A percentile compares a stretch with the other conserved stretches of the same genome.
Evolutionary conservation across 2,113 vertebrate genomes (phyloP).

Genomic region (Mobula hypostoma): DNA sequence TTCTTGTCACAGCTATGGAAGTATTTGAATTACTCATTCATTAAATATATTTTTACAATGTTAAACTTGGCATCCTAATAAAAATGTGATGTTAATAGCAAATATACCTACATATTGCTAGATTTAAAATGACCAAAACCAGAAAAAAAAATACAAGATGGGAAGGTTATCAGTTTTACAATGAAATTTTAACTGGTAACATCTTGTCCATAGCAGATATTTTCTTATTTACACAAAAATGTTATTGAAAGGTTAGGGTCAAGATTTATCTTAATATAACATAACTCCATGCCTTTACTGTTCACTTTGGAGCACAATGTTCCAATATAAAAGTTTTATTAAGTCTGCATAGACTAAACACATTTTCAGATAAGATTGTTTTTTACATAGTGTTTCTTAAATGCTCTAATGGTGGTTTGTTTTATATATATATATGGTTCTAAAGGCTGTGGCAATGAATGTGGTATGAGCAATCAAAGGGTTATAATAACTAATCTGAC

Average conservation of each 20-base stretch:
- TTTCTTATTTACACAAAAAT: not conserved
- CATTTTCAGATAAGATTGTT: slow-evolving; percentile 19
- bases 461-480: slow-evolving; percentile 15
- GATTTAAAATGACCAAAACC: not conserved
- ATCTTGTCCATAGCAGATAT: not conserved
- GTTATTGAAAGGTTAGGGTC: slow-evolving; percentile 21
- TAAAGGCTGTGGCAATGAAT: not conserved
- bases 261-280: slow-evolving; percentile 26
- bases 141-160: not conserved
- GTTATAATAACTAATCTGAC: slow-evolving; percentile 27
- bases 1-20: not conserved
- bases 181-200: not conserved
- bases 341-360: slow-evolving; percentile 26
- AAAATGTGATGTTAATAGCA: not conserved
- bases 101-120: not conserved
- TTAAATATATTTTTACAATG: not conserved
- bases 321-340: slow-evolving; percentile 9
- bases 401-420: not conserved
- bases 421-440: not conserved
- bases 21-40: not conserved
- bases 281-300: slow-evolving; percentile 6
- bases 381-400: not conserved
- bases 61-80: not conserved
- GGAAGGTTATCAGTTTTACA: not conserved
- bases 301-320: not conserved